Base-by-base conservation (phyloP, 2,888 invertebrate genomes). In the Yponomeuta plumbellus region DNA sequence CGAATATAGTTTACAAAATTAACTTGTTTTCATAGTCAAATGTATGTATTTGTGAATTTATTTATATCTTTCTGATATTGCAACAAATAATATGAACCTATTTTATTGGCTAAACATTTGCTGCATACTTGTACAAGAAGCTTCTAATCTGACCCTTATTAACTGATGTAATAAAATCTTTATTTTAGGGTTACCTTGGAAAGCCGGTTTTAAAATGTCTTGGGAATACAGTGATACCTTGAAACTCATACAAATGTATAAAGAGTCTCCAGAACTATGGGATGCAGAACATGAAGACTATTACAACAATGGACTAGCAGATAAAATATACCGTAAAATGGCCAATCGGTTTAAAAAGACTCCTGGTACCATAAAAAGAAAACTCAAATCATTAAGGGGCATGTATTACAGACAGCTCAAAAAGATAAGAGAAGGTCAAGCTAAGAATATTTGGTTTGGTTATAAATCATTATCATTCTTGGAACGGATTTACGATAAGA, bases 381-480 rank as follows among this genome's bases (percentile, higher is more conserved):
- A 65, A n/a, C 0, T 65, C n/a, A 56, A 26, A 23, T n/a, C 22
- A n/a, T 39, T 65, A 56, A 23, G 65, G 23, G 4, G 20, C 39
- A 65, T 65, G 65, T 65, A 65, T 20, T n/a, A 11, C 23, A 56
- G 65, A 10, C 11, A n/a, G 57, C 11, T 57, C 57, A 57, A 34
- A 34, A 65, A 23, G 20, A 17, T 26, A n/a, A 65, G n/a, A n/a
- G 44, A 40, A n/a, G 13, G 23, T 11, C 3, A 57, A 11, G 23
- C 10, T 20, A 65, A 57, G 10, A n/a, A 40, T 64, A 44, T 40
- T 22, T 65, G 65, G 65, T 57, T 34, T 20, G 65, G 65, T 8
- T 65, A 65, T 65, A 34, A 65, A 39, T 10, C 26, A 8, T 23
- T 65, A 56, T 65, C 65, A n/a, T 65, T 26, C 39, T 34, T 65